A percentile compares a stretch with the other conserved stretches of the same genome.
Evolutionary conservation across 2,888 invertebrate genomes (phyloP).

Genomic region (Barypeithes pellucidus): DNA sequence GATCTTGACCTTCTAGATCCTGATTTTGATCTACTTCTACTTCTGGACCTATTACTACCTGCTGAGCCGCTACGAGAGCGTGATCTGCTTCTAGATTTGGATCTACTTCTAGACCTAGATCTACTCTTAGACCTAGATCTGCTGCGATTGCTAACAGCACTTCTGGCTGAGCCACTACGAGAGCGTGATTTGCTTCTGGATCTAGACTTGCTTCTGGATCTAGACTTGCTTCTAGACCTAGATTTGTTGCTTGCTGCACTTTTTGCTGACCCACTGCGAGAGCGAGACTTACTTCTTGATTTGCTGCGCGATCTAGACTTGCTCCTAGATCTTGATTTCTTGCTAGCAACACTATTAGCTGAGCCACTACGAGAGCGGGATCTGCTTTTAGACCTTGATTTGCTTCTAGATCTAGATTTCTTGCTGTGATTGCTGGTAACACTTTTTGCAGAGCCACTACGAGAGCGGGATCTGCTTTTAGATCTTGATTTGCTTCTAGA

Average conservation of each 20-base stretch:
- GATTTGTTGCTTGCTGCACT: constrained; percentile 60
- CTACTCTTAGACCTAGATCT: constrained; percentile 56
- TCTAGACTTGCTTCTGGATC: constrained; percentile 59
- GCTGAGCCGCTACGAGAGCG: constrained; percentile 57
- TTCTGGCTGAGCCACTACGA: constrained; percentile 56
- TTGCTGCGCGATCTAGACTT: constrained; percentile 58
- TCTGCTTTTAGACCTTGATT: constrained; percentile 44
- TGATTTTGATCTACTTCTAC: constrained; percentile 63
- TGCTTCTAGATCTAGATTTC: constrained; percentile 42
- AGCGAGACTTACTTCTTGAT: constrained; percentile 60
- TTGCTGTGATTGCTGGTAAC: constrained; percentile 21
- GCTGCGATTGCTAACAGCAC: constrained; percentile 56
- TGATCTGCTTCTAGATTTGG: constrained; percentile 59
- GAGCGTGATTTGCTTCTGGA: constrained; percentile 54
- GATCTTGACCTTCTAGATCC: constrained; percentile 56
- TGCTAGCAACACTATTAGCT: constrained; percentile 38
- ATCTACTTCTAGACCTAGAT: constrained; percentile 57
- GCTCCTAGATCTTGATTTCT: constrained; percentile 42
- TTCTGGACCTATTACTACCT: constrained; percentile 60
- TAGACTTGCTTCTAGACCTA: constrained; percentile 62
- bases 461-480: constrained; percentile 51
- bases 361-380: constrained; percentile 47
- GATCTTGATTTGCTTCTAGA: constrained; percentile 54
- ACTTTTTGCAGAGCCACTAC: constrained; percentile 39
- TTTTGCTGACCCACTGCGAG: constrained; percentile 62